Base-by-base conservation (phyloP, 1,140 invertebrate genomes). In the Drosophila triauraria region DNA sequence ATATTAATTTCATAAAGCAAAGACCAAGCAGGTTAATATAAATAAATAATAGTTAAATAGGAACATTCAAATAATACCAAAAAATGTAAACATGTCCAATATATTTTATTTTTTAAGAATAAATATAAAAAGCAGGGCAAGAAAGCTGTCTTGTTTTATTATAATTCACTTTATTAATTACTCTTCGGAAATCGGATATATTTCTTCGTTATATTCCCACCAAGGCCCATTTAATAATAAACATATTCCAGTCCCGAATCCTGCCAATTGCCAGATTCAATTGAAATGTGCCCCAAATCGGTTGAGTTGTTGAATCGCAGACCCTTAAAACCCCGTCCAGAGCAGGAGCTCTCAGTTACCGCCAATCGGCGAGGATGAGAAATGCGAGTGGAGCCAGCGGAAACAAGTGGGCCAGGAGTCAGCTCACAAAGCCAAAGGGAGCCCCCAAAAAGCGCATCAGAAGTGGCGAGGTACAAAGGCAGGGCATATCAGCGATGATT, bases 401-500 rank as follows among this genome's bases (percentile, higher is more conserved):
- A 25, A 67, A 60, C 58, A 60, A 60, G 48, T 48, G 64, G 64
- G 59, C 59, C 64, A 23, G 38, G 38, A 69, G 65, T 69, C 65
- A 32, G 58, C 51, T 43, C 27, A 65, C 59, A 64, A 69, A 61
- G 60, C 59, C 38, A 48, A 13, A 13, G 48, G 32, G 7, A 25
- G 25, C 43, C 13, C 58, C 32, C 30, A n/a, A 70, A 70, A 70
- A 70, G 67, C 67, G 63, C 67, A 70, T 30, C 63, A 32, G 25
- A 53, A 70, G 67, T 67, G 67, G 23, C 15, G 15, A 20, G 30
- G 23, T 56, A 62, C 47, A 15, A 25, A 53, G 32, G 23, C 47
- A 25, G 62, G 63, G 7, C 48, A 54, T 68, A 47, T 70, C 67
- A 40, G 13, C 67, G 40, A 68, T 62, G 67, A 70, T 70, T 70